phyloP scores from a whole-genome alignment of 2,797 vertebrate genomes.

The Eidolon dupreanum region DNA sequence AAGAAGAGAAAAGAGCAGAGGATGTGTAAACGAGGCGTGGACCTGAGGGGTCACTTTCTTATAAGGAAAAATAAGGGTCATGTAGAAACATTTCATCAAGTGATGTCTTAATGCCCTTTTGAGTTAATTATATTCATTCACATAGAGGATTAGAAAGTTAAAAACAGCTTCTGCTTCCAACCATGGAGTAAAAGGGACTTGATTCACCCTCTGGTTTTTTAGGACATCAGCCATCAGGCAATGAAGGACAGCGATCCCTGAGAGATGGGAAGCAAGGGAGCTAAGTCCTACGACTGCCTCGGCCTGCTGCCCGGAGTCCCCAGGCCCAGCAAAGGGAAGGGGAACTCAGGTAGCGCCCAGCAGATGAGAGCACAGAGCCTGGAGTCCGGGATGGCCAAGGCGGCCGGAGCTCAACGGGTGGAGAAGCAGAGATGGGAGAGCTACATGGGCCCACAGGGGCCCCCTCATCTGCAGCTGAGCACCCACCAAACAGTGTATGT shows the following conservation, averaged over 20 bases:
- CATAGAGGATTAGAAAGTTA: not conserved
- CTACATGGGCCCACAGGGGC: not conserved
- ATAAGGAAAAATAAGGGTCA: not conserved
- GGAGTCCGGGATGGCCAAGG: not conserved
- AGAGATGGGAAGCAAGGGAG: fast-evolving
- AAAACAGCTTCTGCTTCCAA: not conserved
- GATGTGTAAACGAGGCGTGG: not conserved
- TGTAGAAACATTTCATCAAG: not conserved
- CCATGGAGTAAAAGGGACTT: not conserved
- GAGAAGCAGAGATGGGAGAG: not conserved
- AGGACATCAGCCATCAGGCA: not conserved
- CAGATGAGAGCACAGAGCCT: not conserved
- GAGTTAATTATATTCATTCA: not conserved
- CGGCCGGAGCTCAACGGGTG: fast-evolving
- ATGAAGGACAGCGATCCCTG: not conserved
- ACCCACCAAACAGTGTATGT: fast-evolving
- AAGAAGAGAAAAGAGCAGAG: not conserved
- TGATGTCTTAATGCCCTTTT: not conserved
- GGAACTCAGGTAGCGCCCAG: fast-evolving
- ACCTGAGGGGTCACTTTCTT: not conserved
- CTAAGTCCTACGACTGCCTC: not conserved
- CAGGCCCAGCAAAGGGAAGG: not conserved
- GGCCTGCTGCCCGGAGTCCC: not conserved
- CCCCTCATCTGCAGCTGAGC: not conserved
- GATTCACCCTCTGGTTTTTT: too few species aligned